Evolutionary conservation across 2,888 invertebrate species (phyloP).

Genomic region (Drosophila quinaria): DNA sequence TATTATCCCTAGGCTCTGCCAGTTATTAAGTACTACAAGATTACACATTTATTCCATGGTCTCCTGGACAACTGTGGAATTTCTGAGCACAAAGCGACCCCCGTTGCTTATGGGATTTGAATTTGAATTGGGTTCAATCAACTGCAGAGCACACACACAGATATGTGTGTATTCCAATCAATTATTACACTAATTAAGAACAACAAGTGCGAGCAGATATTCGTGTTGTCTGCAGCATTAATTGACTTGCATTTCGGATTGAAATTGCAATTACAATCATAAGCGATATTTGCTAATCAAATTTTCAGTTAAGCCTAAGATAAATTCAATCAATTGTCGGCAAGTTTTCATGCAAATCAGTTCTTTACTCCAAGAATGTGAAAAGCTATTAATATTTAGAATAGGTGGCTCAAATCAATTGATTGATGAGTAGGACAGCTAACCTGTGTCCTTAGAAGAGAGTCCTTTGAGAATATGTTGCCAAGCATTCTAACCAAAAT

Average conservation of each 20-base stretch:
- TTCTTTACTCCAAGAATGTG: slow-evolving; percentile 32
- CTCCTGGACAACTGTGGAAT: neutral
- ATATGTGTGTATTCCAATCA: slow-evolving; percentile 4
- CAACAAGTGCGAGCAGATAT: slow-evolving; percentile 9
- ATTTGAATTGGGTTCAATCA: slow-evolving; percentile 30
- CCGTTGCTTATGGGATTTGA: slow-evolving; percentile 10
- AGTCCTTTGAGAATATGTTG: slow-evolving; percentile 25
- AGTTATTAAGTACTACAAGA: slow-evolving; percentile 6
- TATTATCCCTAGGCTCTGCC: slow-evolving; percentile 6
- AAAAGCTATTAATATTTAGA: slow-evolving; percentile 64
- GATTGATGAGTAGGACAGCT: slow-evolving; percentile 73
- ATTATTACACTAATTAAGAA: slow-evolving; percentile 59
- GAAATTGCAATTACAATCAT: slow-evolving; percentile 9
- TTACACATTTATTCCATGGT: neutral
- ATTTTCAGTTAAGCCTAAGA: slow-evolving; percentile 42
- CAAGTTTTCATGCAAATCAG: slow-evolving; percentile 59
- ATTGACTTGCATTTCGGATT: slow-evolving; percentile 63
- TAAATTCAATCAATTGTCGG: slow-evolving; percentile 56
- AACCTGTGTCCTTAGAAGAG: slow-evolving; percentile 38
- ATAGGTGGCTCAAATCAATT: slow-evolving; percentile 60
- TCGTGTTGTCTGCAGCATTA: slow-evolving; percentile 30
- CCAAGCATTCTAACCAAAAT: slow-evolving; percentile 43
- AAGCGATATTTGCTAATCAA: slow-evolving; percentile 17
- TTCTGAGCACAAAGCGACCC: neutral
- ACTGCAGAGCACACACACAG: slow-evolving; percentile 11